Evolutionary conservation across 2,888 invertebrate genomes (phyloP).

Genomic region (Boloria euphrosyne): DNA sequence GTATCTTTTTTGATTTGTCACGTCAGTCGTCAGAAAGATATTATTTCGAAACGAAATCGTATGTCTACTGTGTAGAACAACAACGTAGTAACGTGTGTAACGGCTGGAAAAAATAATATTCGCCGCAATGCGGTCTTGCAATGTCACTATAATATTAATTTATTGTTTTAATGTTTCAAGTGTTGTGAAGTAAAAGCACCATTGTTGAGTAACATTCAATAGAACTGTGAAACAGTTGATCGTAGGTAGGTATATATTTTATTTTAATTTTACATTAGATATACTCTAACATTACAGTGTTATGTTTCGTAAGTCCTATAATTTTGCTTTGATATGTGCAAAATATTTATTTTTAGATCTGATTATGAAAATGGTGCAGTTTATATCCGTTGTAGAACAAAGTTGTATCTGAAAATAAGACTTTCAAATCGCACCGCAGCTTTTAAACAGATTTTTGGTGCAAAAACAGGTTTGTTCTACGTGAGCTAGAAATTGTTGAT

Average conservation of each 20-base stretch:
- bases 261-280: constrained; percentile 69
- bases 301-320: constrained; percentile 73
- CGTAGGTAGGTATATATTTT: constrained; percentile 73
- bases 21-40: constrained; percentile 54
- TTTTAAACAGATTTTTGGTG: neutral
- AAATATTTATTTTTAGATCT: constrained; percentile 72
- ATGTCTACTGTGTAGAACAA: constrained; percentile 82
- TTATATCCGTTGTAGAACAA: constrained; percentile 38
- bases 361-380: constrained; percentile 63
- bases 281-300: constrained; percentile 72
- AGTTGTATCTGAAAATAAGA: neutral
- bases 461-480: neutral
- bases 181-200: constrained; percentile 68
- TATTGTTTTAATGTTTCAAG: constrained; percentile 55
- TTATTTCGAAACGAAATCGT: constrained; percentile 80
- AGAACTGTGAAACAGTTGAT: constrained; percentile 71
- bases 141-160: constrained; percentile 29
- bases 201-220: constrained; percentile 59
- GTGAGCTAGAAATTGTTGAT: neutral
- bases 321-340: constrained; percentile 81
- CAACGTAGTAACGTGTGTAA: constrained; percentile 66
- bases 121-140: constrained; percentile 23
- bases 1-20: constrained; percentile 36
- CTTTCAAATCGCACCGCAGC: neutral
- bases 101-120: constrained; percentile 31